These are phyloP conservation scores for Belgica antarctica DNA, from an alignment of 2,888 invertebrate species.

Conservation along the genomic window DNA sequence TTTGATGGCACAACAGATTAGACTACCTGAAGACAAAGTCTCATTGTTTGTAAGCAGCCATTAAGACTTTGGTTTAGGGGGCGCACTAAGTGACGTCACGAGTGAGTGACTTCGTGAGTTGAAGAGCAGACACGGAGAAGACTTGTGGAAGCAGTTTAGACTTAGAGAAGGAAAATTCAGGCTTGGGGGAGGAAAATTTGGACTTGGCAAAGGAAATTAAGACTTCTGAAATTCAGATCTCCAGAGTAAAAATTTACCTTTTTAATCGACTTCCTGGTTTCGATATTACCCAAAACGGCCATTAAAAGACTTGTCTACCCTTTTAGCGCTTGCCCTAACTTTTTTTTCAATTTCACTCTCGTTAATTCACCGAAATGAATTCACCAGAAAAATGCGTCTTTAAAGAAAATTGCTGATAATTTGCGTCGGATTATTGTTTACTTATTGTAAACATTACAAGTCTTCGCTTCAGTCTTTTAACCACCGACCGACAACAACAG, in stretches of 20 bases:
- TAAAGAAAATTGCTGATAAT: conserved; percentile 7
- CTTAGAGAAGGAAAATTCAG: too few relatives aligned
- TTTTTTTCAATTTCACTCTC: conserved; percentile 10
- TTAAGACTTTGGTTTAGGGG: not conserved
- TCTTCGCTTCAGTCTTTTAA: not conserved
- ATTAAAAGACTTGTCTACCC: too few relatives aligned
- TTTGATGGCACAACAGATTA: conserved; percentile 19
- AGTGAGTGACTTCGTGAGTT: too few relatives aligned
- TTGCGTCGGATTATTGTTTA: conserved; percentile 9
- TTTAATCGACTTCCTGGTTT: too few relatives aligned
- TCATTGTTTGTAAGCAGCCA: conserved; percentile 27
- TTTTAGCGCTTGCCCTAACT: too few relatives aligned
- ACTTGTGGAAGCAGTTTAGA: too few relatives aligned
- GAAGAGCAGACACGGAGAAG: too few relatives aligned
- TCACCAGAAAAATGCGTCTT: conserved; percentile 18
- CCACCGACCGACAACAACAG: not conserved
- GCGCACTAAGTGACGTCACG: not conserved
- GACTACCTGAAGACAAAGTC: conserved; percentile 36
- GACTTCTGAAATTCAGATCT: too few relatives aligned
- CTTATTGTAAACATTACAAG: not conserved
- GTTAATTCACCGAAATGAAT: not conserved
- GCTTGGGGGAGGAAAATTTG: too few relatives aligned
- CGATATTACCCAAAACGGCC: too few relatives aligned
- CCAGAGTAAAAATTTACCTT: too few relatives aligned
- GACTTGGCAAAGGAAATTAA: too few relatives aligned